A percentile compares a stretch with the other conserved stretches of the same genome.
phyloP scores from a whole-genome alignment of 2,113 vertebrate genomes.

The Phainopepla nitens region DNA sequence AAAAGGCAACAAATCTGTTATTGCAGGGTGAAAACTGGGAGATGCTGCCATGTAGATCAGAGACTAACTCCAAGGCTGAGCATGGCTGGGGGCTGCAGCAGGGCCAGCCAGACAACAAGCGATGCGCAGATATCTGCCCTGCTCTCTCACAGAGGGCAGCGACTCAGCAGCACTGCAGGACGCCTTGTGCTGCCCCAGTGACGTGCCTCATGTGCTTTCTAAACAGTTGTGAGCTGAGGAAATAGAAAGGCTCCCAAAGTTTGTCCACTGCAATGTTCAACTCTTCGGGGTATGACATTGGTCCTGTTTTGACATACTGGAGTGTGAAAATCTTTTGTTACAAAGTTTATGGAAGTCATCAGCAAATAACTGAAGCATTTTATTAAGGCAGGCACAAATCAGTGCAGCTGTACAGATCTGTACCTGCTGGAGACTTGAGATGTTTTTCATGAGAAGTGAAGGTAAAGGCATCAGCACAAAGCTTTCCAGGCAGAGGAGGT shows the following conservation, averaged over 20 bases:
- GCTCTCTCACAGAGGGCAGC: background rate
- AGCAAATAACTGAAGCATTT: background rate
- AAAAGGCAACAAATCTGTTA: background rate
- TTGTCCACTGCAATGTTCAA: background rate
- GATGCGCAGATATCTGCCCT: background rate
- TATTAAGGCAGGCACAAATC: background rate
- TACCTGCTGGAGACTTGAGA: background rate
- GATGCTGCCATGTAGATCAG: background rate
- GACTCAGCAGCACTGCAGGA: background rate
- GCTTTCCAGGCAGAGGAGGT: background rate
- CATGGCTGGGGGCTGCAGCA: accelerated
- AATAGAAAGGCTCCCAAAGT: background rate
- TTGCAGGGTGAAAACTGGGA: background rate
- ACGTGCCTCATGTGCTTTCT: background rate
- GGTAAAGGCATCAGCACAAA: background rate
- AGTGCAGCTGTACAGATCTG: background rate
- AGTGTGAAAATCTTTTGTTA: background rate
- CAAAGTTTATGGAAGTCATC: background rate
- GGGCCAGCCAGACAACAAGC: background rate
- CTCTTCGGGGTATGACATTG: background rate
- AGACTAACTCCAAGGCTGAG: background rate
- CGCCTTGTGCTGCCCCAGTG: background rate
- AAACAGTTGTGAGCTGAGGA: background rate
- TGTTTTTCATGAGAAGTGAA: background rate
- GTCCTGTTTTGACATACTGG: background rate